Conservation (phyloP, 2,797 vertebrate species). For the Characodon lateralis region DNA sequence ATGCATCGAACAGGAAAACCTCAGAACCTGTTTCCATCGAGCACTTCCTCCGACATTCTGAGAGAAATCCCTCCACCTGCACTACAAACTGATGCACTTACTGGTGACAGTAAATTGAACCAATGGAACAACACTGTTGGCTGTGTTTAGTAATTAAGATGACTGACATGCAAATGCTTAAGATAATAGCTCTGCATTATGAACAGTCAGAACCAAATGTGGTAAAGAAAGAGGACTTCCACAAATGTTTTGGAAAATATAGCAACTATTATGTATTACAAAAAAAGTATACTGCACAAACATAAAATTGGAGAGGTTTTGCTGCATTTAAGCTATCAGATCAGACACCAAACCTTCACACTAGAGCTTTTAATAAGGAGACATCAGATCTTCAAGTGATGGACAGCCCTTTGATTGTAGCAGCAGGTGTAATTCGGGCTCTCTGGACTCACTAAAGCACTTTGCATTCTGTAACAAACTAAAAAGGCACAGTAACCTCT, state of each 20-base stretch:
- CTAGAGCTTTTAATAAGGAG: neutral
- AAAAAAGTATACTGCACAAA: no score
- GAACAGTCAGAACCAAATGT: neutral
- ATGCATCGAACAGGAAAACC: constrained; percentile 41
- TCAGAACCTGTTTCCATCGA: neutral
- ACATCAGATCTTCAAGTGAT: neutral
- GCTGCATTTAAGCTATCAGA: neutral
- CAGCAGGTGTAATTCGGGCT: constrained; percentile 2
- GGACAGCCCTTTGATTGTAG: neutral
- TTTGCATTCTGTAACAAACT: constrained; percentile 9
- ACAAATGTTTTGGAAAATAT: no score
- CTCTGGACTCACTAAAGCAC: constrained; percentile 2
- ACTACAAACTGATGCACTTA: neutral
- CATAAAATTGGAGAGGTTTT: neutral
- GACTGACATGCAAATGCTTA: neutral
- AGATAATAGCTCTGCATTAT: neutral
- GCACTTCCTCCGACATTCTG: constrained; percentile 47
- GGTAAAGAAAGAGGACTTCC: neutral
- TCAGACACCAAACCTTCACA: neutral
- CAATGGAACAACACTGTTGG: neutral
- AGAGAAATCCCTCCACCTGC: constrained; percentile 23
- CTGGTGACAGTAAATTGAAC: neutral
- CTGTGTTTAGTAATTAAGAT: neutral
- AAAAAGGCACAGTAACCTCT: constrained; percentile 36
- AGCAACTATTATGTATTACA: no score